A percentile compares a stretch with the other conserved stretches of the same genome.
Conservation (phyloP, 2,888 invertebrate genomes). For the Chouioia cunea region DNA sequence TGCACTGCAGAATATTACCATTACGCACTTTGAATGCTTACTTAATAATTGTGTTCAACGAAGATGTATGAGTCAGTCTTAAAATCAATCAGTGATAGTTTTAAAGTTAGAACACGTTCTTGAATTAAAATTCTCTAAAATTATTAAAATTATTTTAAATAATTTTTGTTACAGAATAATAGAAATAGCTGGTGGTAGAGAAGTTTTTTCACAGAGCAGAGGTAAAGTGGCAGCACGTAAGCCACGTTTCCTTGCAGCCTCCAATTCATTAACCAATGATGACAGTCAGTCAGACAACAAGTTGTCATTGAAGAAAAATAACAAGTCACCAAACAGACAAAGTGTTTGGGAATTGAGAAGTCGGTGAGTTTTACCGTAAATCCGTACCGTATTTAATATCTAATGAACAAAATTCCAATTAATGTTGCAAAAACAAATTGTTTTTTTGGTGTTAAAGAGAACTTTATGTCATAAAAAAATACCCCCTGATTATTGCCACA, state of each 20-base stretch:
- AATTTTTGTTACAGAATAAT: constrained; percentile 72
- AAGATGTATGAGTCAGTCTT: not conserved
- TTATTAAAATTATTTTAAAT: too few species aligned
- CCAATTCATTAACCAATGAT: constrained; percentile 65
- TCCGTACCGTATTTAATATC: too few species aligned
- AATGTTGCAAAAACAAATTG: not conserved
- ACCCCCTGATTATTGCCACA: too few species aligned
- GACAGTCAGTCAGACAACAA: constrained; percentile 66
- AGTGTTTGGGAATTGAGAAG: constrained; percentile 74
- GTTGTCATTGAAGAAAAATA: constrained; percentile 67
- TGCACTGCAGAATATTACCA: constrained; percentile 14
- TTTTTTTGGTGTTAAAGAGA: not conserved
- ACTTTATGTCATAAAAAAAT: constrained; percentile 11
- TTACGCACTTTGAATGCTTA: constrained; percentile 10
- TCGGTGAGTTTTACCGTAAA: constrained; percentile 64
- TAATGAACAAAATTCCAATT: too few species aligned
- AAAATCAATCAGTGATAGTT: not conserved
- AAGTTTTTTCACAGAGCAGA: constrained; percentile 86
- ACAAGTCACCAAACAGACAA: constrained; percentile 71
- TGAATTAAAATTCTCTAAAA: too few species aligned
- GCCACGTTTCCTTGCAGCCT: constrained; percentile 71
- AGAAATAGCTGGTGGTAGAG: constrained; percentile 85
- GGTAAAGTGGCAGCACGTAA: constrained; percentile 81
- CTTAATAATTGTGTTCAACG: constrained; percentile 8
- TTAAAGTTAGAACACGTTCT: not conserved